These are phyloP conservation scores for Dynastes maya DNA, from an alignment of 2,888 invertebrate genomes.

Conservation along the genomic window DNA sequence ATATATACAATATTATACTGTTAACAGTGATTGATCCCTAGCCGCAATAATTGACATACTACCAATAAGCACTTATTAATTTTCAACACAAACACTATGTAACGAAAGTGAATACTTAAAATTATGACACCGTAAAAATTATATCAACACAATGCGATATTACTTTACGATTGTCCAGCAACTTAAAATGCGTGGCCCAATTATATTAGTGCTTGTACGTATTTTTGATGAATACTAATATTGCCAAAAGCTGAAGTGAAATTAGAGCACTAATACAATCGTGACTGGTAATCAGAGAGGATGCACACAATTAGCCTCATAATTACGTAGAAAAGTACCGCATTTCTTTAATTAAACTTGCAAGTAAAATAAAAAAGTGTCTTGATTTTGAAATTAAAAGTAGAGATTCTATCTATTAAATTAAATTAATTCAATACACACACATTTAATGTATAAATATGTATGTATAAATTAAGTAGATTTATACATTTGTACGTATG, in stretches of 20 bases:
- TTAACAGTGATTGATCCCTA: too few species aligned
- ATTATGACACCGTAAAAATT: slow-evolving; percentile 2
- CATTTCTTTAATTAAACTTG: background rate
- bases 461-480: too few species aligned
- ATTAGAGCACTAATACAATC: slow-evolving; percentile 1
- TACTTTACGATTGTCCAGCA: background rate
- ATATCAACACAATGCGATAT: background rate
- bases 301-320: background rate
- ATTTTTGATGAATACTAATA: slow-evolving; percentile 15
- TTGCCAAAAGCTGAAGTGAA: background rate
- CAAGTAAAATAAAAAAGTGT: too few species aligned
- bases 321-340: background rate
- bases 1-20: too few species aligned
- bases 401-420: too few species aligned
- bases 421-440: too few species aligned
- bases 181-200: background rate
- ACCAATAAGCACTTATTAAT: background rate
- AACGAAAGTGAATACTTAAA: slow-evolving; percentile 4
- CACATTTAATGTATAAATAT: too few species aligned
- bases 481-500: too few species aligned
- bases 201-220: background rate
- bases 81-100: background rate
- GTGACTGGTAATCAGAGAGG: background rate
- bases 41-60: background rate
- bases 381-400: too few species aligned